Evolutionary conservation across 2,888 invertebrate genomes (phyloP), one percentile per base, ranked within the genome.

Genomic region (Pollenia angustigena): DNA sequence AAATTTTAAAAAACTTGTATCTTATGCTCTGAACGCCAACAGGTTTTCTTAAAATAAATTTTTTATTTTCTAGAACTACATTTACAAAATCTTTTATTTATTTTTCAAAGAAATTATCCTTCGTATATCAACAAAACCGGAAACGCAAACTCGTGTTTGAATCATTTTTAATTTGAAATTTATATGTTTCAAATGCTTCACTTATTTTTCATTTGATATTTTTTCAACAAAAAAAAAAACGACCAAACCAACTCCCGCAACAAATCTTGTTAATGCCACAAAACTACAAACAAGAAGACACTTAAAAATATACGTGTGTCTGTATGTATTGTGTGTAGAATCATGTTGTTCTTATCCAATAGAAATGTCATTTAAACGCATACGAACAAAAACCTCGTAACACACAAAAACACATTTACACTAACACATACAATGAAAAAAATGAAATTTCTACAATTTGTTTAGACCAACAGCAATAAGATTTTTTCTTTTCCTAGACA

Each of bases 321-420:
- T 23, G 23, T 23, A 23, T 23, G 23, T 23, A 23, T 23, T 0
- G 32, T 32, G 32, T 32, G 32, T 32, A 32, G 32, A 32, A 32
- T 32, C 52, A 32, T 23, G 52, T 14, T 75, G 50, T 18, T 76
- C 18, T 60, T 60, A 60, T 2, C 60, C 60, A 76, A 76, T 69
- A 82, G 69, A 69, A 69, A 76, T 76, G 60, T 54, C 76, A 76
- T 69, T 76, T 60, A 69, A 69, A 69, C 62, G 52, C 68, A 82
- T 58, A 18, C 60, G 44, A n/a, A 40, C 60, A 46, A 8, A 12
- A 16, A n/a, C 6, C 9, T 10, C 18, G 4, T 0, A 4, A 56
- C 54, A 48, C 18, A 50, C 18, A 32, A 12, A 48, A 12, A 12
- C 40, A 1, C 56, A 56, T 9, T 48, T 16, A 18, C 18, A 23